Percentiles rank a stretch among this genome's conserved stretches.
These are phyloP conservation scores for Marmota flaviventris DNA, from an alignment of 2,113 vertebrate species.

Conservation along the genomic window DNA sequence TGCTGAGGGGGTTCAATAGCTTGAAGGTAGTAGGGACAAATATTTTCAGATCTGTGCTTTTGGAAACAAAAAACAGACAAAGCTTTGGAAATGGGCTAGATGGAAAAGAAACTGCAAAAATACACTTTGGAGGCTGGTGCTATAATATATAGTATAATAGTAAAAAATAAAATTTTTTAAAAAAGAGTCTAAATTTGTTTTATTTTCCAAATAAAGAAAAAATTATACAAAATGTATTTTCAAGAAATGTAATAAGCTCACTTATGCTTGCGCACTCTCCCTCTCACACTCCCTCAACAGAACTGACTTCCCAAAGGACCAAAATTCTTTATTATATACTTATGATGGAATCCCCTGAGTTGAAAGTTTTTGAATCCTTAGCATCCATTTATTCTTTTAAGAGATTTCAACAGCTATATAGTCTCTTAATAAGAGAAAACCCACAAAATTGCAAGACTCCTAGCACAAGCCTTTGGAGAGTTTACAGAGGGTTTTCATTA, in stretches of 20 bases:
- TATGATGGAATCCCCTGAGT: background rate
- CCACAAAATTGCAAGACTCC: conserved; percentile 56
- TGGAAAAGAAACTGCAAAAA: background rate
- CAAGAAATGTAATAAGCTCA: background rate
- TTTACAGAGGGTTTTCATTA: conserved; percentile 77
- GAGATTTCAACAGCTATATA: conserved; percentile 62
- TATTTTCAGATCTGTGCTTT: conserved; percentile 31
- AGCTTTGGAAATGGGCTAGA: background rate
- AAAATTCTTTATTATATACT: conserved; percentile 21
- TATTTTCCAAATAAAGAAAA: conserved; percentile 43
- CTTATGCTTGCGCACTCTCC: background rate
- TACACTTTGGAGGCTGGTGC: background rate
- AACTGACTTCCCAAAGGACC: background rate
- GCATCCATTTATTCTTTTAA: conserved; percentile 55
- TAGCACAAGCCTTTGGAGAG: conserved; percentile 61
- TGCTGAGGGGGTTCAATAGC: background rate
- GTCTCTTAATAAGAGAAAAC: conserved; percentile 69
- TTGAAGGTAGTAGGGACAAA: background rate
- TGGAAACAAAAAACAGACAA: conserved; percentile 2
- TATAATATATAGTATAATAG: too few species aligned
- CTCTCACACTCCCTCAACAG: background rate
- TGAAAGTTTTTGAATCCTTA: conserved; percentile 56
- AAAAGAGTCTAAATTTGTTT: background rate
- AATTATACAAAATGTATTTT: background rate
- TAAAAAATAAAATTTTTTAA: background rate